phyloP scores from a whole-genome alignment of 2,888 invertebrate species.

The Apomyelois bistriatella region DNA sequence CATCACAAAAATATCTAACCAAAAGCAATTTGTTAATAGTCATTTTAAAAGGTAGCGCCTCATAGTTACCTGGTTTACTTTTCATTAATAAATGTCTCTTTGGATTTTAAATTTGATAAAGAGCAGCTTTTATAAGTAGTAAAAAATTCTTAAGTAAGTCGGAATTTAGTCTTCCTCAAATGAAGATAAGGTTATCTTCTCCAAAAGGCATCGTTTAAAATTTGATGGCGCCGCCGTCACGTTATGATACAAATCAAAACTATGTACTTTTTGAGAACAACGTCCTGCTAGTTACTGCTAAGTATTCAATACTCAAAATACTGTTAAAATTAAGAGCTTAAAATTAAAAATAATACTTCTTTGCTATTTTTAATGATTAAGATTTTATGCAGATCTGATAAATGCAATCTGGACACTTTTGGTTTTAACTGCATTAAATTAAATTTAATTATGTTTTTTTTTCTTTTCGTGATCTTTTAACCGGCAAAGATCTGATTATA shows the following conservation, averaged over 20 bases:
- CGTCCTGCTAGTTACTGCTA: no score
- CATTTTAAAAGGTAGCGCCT: slow-evolving; percentile 59
- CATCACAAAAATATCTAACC: slow-evolving; percentile 67
- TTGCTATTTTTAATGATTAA: no score
- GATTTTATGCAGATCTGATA: no score
- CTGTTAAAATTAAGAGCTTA: no score
- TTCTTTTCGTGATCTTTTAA: no score
- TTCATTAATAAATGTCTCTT: slow-evolving; percentile 53
- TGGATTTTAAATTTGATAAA: slow-evolving; percentile 60
- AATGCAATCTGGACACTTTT: no score
- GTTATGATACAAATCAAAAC: slow-evolving; percentile 26
- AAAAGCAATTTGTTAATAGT: slow-evolving; percentile 65
- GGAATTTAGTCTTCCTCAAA: slow-evolving; percentile 47
- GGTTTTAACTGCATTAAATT: no score
- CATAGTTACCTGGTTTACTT: slow-evolving; percentile 37
- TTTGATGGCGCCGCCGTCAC: slow-evolving; percentile 5
- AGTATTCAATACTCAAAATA: no score
- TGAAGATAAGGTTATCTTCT: slow-evolving; percentile 54
- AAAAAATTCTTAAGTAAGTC: slow-evolving; percentile 61
- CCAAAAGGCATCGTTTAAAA: slow-evolving; percentile 35
- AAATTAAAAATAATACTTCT: no score
- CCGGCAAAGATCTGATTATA: neutral
- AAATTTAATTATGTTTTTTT: no score
- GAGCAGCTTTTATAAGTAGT: slow-evolving; percentile 55
- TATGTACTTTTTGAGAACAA: neutral